phyloP scores from a whole-genome alignment of 2,113 vertebrate species.

The Pachycephala philippinensis region DNA sequence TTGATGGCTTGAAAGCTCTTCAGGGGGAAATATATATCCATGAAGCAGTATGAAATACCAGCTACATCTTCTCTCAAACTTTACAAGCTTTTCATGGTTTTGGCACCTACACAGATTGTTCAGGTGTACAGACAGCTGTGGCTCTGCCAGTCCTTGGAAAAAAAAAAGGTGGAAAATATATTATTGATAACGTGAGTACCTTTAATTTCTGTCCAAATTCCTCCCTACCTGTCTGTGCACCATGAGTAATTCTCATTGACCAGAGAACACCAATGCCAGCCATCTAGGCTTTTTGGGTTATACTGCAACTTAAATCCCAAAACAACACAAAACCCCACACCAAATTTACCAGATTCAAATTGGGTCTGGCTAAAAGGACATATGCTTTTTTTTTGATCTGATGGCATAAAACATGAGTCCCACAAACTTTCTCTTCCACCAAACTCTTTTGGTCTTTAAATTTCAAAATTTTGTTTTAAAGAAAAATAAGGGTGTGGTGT shows the following conservation, averaged over 20 bases:
- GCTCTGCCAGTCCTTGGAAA: neutral
- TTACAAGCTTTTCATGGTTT: neutral
- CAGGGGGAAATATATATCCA: neutral
- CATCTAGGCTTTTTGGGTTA: neutral
- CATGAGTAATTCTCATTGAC: neutral
- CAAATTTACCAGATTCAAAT: too few relatives aligned
- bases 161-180: neutral
- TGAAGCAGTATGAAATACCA: neutral
- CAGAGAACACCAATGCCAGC: neutral
- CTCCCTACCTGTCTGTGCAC: neutral
- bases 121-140: neutral
- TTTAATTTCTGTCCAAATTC: neutral
- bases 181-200: neutral
- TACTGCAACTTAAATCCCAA: neutral
- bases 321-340: neutral
- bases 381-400: neutral
- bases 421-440: neutral
- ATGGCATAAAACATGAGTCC: neutral
- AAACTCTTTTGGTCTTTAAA: neutral
- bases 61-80: neutral
- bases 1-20: constrained; percentile 11
- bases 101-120: neutral
- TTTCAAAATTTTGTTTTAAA: neutral
- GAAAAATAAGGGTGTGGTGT: neutral
- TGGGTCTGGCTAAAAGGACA: neutral